phyloP scores from a whole-genome alignment of 2,888 invertebrate species.

The Galerucella calmariensis region DNA sequence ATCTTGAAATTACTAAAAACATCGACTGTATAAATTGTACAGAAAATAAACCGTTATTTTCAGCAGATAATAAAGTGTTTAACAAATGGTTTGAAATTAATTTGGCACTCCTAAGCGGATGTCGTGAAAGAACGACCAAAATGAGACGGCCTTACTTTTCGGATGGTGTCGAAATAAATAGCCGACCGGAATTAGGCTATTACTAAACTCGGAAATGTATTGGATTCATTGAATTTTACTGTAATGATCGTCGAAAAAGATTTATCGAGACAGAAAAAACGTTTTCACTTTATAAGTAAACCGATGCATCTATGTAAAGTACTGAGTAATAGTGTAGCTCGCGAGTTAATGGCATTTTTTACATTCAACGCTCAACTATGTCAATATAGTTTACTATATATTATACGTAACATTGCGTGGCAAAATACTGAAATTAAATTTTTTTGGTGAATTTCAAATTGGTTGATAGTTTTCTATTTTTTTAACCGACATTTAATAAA shows the following conservation, averaged over 20 bases:
- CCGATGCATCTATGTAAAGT: background rate
- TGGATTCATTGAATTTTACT: slow-evolving; percentile 33
- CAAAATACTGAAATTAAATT: too few species aligned
- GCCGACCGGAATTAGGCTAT: slow-evolving; percentile 32
- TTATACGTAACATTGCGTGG: too few species aligned
- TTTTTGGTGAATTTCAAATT: too few species aligned
- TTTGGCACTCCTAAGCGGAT: slow-evolving; percentile 32
- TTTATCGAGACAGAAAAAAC: slow-evolving; percentile 22
- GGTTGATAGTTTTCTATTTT: too few species aligned
- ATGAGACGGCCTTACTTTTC: slow-evolving; percentile 15
- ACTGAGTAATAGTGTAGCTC: background rate
- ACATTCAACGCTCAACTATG: background rate
- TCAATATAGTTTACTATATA: too few species aligned
- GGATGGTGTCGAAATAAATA: slow-evolving; percentile 30
- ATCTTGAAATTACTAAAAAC: background rate
- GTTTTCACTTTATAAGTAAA: slow-evolving; percentile 16
- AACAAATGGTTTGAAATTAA: slow-evolving; percentile 36
- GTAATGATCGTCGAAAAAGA: slow-evolving; percentile 20
- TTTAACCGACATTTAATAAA: too few species aligned
- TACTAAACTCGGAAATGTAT: slow-evolving; percentile 31
- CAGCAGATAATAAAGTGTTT: slow-evolving; percentile 37
- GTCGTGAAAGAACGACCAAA: slow-evolving; percentile 12
- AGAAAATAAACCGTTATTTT: slow-evolving; percentile 22
- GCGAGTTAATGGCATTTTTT: background rate
- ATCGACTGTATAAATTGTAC: background rate